Evolutionary conservation across 1,140 invertebrate genomes (phyloP), one percentile per base, ranked within the genome.

Genomic region (Halotydeus destructor): DNA sequence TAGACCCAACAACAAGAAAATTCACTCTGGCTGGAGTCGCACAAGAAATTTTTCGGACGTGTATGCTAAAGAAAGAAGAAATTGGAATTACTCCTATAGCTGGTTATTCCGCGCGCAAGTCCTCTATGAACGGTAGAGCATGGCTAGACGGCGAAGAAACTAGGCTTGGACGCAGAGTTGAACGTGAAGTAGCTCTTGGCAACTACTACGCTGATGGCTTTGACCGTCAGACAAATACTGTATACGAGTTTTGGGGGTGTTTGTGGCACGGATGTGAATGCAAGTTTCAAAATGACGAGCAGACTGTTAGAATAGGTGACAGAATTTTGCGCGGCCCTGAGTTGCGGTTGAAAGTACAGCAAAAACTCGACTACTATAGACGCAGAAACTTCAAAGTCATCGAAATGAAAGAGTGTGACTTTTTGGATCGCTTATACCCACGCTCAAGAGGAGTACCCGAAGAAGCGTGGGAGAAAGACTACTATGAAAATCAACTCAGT

Each of bases 181-280:
- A 37, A 14, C 28, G 28, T 6, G 38, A 40, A 32, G 18, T 5
- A 3, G 5, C 12, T 4, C 12, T 40, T 35, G 38, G 38, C 5
- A 11, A 16, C n/a, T 31, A 12, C 5, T 40, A 16, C 23, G 38
- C 28, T 27, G 38, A 40, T 32, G 38, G 38, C 5, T 40, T 28
- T 18, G 12, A 12, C 24, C 34, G 12, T 3, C 5, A 18, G 8
- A 18, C 16, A 5, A 32, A 27, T 14, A 35, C 8, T 11, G 24
- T 40, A 4, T 40, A 27, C 19, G 38, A 40, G 38, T 40, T 31
- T 26, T 32, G 14, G 12, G 40, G 40, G 4, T 42, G 40, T 42
- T 42, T 22, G 11, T 34, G 8, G 4, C 40, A 42, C 26, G 40
- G 40, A 5, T 42, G 40, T 36, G 5, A 5, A 24, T 12, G 3